These are phyloP conservation scores for Oryzias curvinotus DNA, from an alignment of 2,113 vertebrate species.

Conservation along the genomic window DNA sequence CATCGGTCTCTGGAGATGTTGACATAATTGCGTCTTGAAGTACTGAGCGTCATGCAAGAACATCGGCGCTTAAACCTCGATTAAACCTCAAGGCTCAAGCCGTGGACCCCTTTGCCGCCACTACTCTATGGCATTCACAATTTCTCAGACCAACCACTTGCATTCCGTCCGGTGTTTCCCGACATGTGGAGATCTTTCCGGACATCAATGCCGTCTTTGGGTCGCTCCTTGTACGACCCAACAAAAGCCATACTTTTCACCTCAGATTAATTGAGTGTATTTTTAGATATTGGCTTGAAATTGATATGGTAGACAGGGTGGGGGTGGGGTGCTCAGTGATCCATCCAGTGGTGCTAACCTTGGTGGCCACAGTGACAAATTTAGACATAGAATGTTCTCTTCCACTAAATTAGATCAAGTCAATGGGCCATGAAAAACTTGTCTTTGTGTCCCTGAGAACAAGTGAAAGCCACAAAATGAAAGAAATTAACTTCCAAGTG, in stretches of 20 bases:
- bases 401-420: constrained; percentile 69
- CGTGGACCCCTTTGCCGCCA: too few relatives aligned
- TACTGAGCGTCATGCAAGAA: constrained; percentile 17
- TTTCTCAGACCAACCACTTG: too few relatives aligned
- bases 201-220: constrained; percentile 21
- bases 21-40: constrained; percentile 55
- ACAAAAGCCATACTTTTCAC: constrained; percentile 30
- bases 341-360: constrained; percentile 63
- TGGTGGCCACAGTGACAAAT: constrained; percentile 70
- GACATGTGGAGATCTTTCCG: background rate
- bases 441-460: constrained; percentile 56
- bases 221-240: constrained; percentile 36
- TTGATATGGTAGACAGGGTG: constrained; percentile 63
- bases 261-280: constrained; percentile 62
- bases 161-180: constrained; percentile 1
- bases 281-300: constrained; percentile 66
- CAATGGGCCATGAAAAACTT: constrained; percentile 68
- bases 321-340: constrained; percentile 62
- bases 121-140: too few relatives aligned
- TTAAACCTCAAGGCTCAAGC: constrained; percentile 20
- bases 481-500: constrained; percentile 48
- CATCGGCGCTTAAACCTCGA: constrained; percentile 4
- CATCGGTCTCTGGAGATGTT: constrained; percentile 38
- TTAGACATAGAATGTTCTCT: constrained; percentile 64
- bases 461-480: constrained; percentile 38